Conservation (phyloP, 2,888 invertebrate species). For the Osmoderma eremita region DNA sequence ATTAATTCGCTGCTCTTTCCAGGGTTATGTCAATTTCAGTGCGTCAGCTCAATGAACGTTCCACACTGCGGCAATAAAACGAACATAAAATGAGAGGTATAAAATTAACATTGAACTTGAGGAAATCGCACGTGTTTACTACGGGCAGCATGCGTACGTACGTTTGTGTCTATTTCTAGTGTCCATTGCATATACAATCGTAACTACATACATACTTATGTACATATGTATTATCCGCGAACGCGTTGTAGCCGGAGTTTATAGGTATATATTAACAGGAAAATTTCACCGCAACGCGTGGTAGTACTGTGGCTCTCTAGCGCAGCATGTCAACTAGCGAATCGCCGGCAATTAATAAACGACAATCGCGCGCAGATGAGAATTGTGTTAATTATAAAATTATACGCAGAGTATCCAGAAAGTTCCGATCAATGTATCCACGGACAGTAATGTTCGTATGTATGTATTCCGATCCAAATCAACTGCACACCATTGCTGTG, state of each 20-base stretch:
- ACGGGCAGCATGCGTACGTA: slow-evolving; percentile 17
- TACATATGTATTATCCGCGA: background rate
- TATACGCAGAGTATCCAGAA: slow-evolving; percentile 21
- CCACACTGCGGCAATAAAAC: slow-evolving; percentile 24
- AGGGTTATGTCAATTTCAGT: slow-evolving; percentile 11
- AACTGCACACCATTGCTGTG: no score
- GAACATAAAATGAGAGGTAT: slow-evolving; percentile 35
- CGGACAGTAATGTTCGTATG: slow-evolving; percentile 1
- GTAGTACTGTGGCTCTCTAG: slow-evolving; percentile 10
- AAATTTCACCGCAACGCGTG: slow-evolving; percentile 1
- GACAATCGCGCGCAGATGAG: background rate
- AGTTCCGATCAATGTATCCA: slow-evolving; percentile 3
- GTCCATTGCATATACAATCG: slow-evolving; percentile 1
- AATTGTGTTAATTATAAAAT: slow-evolving; percentile 39
- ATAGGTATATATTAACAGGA: slow-evolving; percentile 1
- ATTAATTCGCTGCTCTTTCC: background rate
- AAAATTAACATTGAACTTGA: slow-evolving; percentile 37
- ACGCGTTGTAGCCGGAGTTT: background rate
- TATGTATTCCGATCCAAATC: no score
- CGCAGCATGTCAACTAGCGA: slow-evolving; percentile 3
- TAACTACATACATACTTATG: slow-evolving; percentile 3
- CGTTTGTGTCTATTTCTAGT: slow-evolving; percentile 23
- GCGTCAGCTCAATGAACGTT: slow-evolving; percentile 11
- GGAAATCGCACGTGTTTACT: slow-evolving; percentile 35
- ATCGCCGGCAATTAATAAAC: slow-evolving; percentile 11